Percentiles rank a stretch among this genome's conserved stretches.
phyloP scores from a whole-genome alignment of 1,140 invertebrate species.

The Druon quercuslanigerum region DNA sequence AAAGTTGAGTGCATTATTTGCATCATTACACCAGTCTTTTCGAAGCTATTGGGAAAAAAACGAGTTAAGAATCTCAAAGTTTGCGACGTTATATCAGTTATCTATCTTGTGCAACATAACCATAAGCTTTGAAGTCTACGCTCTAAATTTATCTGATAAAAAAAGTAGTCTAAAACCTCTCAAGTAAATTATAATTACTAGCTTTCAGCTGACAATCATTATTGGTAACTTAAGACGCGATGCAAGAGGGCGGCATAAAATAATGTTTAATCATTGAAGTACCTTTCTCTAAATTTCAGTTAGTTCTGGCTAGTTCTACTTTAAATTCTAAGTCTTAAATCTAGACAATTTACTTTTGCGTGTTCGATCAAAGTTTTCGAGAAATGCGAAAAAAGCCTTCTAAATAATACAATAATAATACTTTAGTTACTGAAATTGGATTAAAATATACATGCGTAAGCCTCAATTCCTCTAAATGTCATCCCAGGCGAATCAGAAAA shows the following conservation, averaged over 20 bases:
- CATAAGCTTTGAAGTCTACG: background rate
- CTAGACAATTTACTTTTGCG: background rate
- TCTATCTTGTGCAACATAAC: slow-evolving; percentile 20
- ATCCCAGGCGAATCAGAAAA: slow-evolving; percentile 13
- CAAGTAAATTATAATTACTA: slow-evolving; percentile 6
- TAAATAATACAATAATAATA: background rate
- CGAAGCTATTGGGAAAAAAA: background rate
- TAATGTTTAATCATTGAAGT: background rate
- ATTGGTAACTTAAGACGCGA: slow-evolving; percentile 1
- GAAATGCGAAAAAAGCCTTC: background rate
- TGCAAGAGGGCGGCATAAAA: slow-evolving; percentile 6
- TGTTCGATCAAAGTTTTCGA: background rate
- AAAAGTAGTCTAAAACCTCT: background rate
- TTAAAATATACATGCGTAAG: background rate
- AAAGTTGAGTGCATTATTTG: no score
- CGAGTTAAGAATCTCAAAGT: slow-evolving; percentile 27
- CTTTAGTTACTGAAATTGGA: background rate
- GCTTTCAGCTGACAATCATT: background rate
- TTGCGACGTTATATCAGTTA: slow-evolving; percentile 3
- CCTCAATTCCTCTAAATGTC: slow-evolving; percentile 4
- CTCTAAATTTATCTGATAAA: background rate
- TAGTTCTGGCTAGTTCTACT: background rate
- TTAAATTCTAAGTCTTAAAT: background rate
- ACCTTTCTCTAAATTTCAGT: background rate
- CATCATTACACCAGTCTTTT: no score